Conservation (phyloP, 2,797 vertebrate species). For the Micrastur ruficollis region DNA sequence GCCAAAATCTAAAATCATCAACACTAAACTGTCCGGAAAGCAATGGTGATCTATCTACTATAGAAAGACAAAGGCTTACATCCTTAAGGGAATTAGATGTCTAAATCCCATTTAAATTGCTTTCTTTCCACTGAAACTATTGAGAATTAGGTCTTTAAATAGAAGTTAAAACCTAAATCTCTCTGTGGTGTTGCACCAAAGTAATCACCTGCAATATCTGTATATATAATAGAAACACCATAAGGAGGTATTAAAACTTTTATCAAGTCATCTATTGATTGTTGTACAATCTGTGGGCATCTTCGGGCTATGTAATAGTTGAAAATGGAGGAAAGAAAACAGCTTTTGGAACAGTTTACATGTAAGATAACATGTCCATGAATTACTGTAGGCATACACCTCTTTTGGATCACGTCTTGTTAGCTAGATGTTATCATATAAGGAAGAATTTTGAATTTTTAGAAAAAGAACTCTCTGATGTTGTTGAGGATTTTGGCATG, state of each 20-base stretch:
- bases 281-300: background rate
- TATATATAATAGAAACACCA: background rate
- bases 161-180: background rate
- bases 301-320: background rate
- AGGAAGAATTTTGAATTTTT: background rate
- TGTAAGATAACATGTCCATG: background rate
- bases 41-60: background rate
- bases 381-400: background rate
- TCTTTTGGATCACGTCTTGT: background rate
- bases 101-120: conserved; percentile 20
- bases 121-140: conserved; percentile 3
- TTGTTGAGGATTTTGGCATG: background rate
- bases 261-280: background rate
- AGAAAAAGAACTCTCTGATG: background rate
- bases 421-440: background rate
- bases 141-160: background rate
- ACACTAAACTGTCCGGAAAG: background rate
- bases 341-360: background rate
- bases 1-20: background rate
- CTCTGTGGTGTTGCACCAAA: background rate
- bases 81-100: background rate
- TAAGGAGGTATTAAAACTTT: background rate
- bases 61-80: background rate
- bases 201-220: background rate
- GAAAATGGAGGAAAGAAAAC: background rate